Base-by-base conservation (phyloP, 1,140 invertebrate genomes). In the Thalassaphorura encarpata region DNA sequence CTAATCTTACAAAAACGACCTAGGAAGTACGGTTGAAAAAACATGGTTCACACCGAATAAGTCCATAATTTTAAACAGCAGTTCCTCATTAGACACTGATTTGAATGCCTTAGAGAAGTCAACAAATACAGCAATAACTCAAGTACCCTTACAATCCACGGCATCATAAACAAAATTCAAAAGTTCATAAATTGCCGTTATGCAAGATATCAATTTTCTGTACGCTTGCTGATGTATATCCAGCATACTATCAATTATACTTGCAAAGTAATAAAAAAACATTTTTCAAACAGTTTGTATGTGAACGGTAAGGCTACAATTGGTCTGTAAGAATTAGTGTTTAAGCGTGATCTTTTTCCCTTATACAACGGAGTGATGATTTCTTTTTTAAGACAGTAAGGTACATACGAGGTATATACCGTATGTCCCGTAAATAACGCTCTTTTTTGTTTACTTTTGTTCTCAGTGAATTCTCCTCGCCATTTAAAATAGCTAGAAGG, bases 221-320 rank as follows among this genome's bases (percentile, higher is more conserved):
- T 13, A 49, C 4, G 27, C 47, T n/a, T 49, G 47, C 28, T 49
- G 47, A 2, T 19, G 18, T 3, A 15, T 16, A 18, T 16, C 11
- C 28, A 49, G 33, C 11, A 11, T 11, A 28, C 16, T 5, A 16
- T 49, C 26, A 8, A 49, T 8, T 5, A n/a, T n/a, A n/a, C 3
- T 11, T 4, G 6, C 18, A n/a, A 49, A 28, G 3, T 28, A 31
- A n/a, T 29, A 8, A 28, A 49, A 6, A 49, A 18, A 18, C 13
- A n/a, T 18, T n/a, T 21, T 42, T 42, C 40, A 42, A 42, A 49
- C 16, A 49, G 28, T 49, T 49, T 49, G 21, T n/a, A 31, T 18
- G 19, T 21, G 19, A 21, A 5, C 40, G 40, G 40, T 11, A 42
- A 18, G 5, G 19, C 19, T 13, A n/a, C 19, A 42, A 42, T 42